Evolutionary conservation across 2,113 vertebrate species (phyloP).

Genomic region (Notarius lentiginosus): DNA sequence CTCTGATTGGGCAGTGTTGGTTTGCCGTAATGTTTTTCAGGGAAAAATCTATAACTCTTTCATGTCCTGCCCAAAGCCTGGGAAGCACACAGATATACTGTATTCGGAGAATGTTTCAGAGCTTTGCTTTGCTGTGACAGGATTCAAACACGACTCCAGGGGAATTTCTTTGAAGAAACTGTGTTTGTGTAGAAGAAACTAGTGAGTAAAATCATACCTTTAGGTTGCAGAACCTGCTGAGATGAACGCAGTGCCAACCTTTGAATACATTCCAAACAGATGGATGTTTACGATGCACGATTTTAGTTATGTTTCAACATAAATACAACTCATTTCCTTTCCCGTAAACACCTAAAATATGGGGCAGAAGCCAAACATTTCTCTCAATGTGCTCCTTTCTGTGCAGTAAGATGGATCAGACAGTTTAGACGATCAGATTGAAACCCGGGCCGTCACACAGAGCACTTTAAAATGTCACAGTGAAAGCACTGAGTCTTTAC

Average conservation of each 20-base stretch:
- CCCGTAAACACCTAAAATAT: background rate
- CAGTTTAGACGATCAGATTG: conserved; percentile 26
- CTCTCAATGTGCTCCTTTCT: background rate
- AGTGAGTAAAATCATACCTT: background rate
- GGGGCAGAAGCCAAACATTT: background rate
- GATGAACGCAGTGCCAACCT: background rate
- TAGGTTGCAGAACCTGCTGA: background rate
- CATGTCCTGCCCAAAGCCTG: background rate
- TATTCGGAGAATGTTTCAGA: background rate
- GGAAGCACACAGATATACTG: background rate
- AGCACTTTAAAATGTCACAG: conserved; percentile 30
- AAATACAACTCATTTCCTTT: background rate
- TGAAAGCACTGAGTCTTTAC: conserved; percentile 12
- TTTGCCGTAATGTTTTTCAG: too few species aligned
- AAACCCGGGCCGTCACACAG: conserved; percentile 18
- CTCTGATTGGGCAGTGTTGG: background rate
- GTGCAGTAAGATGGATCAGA: background rate
- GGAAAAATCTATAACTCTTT: background rate
- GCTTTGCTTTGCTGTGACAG: background rate
- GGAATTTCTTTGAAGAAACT: background rate
- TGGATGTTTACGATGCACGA: background rate
- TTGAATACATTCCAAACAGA: background rate
- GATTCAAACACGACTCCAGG: background rate
- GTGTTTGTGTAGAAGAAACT: background rate
- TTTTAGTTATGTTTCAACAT: background rate